These are phyloP conservation scores for Anoplolepis gracilipes DNA, from an alignment of 1,140 invertebrate species.

Conservation along the genomic window DNA sequence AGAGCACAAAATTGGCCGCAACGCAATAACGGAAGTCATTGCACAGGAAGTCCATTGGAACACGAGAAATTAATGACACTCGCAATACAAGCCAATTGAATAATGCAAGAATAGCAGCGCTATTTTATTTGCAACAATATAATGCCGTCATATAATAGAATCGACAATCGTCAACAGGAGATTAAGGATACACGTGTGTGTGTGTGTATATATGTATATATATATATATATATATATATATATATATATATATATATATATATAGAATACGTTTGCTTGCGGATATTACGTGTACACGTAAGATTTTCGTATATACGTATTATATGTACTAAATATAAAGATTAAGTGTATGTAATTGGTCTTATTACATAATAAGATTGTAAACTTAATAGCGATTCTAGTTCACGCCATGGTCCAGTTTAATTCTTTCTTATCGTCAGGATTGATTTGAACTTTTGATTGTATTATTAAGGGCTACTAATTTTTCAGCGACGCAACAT, in stretches of 20 bases:
- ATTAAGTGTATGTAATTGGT: constrained; percentile 60
- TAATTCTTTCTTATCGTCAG: constrained; percentile 24
- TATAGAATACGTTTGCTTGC: constrained; percentile 33
- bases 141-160: constrained; percentile 21
- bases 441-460: constrained; percentile 50
- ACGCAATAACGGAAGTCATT: background rate
- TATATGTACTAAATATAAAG: constrained; percentile 64
- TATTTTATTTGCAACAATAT: constrained; percentile 41
- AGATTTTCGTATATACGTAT: constrained; percentile 8
- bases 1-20: constrained; percentile 36
- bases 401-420: constrained; percentile 65
- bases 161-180: constrained; percentile 30
- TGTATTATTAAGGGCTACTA: constrained; percentile 5
- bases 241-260: too few relatives aligned
- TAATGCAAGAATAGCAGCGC: constrained; percentile 4
- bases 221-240: too few relatives aligned
- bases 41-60: background rate
- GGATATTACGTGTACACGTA: constrained; percentile 33
- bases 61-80: constrained; percentile 37
- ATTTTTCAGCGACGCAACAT: constrained; percentile 1
- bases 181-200: constrained; percentile 16
- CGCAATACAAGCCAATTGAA: constrained; percentile 32
- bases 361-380: constrained; percentile 62
- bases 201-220: too few relatives aligned
- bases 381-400: constrained; percentile 54